phyloP scores from a whole-genome alignment of 2,888 invertebrate genomes.

The Dasypolia templi region DNA sequence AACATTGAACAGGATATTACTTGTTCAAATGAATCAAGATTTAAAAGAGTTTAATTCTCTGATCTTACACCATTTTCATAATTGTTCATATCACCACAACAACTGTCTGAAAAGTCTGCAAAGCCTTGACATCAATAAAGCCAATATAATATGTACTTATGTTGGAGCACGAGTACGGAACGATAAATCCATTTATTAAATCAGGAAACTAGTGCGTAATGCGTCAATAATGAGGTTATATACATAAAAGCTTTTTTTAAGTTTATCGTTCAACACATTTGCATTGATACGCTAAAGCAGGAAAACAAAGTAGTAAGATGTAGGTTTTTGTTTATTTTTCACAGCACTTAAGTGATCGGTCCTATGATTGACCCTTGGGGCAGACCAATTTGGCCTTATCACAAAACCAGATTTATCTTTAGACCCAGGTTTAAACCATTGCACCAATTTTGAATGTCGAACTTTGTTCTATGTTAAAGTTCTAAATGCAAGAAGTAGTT shows the following conservation, averaged over 20 bases:
- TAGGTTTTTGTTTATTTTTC: neutral
- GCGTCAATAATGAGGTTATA: neutral
- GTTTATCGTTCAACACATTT: conserved; percentile 21
- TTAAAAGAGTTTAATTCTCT: neutral
- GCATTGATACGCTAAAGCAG: neutral
- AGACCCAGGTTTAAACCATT: too few species aligned
- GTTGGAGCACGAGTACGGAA: neutral
- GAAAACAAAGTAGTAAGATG: neutral
- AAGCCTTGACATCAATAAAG: conserved; percentile 26
- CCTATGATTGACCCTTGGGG: neutral
- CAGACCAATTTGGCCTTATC: neutral
- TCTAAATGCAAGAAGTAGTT: too few species aligned
- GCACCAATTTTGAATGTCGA: too few species aligned
- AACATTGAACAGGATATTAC: neutral
- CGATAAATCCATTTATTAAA: neutral
- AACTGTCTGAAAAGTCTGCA: neutral
- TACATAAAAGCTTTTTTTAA: neutral
- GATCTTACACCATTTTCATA: neutral
- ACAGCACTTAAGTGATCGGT: neutral
- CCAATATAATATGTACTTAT: neutral
- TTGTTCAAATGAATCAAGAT: neutral
- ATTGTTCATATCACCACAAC: neutral
- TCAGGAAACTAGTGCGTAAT: neutral
- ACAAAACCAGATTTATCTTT: too few species aligned
- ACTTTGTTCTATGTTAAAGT: too few species aligned